Percentiles rank a stretch among this genome's conserved stretches.
These are phyloP conservation scores for Drosophila mimetica DNA, from an alignment of 2,888 invertebrate genomes.

Conservation along the genomic window DNA sequence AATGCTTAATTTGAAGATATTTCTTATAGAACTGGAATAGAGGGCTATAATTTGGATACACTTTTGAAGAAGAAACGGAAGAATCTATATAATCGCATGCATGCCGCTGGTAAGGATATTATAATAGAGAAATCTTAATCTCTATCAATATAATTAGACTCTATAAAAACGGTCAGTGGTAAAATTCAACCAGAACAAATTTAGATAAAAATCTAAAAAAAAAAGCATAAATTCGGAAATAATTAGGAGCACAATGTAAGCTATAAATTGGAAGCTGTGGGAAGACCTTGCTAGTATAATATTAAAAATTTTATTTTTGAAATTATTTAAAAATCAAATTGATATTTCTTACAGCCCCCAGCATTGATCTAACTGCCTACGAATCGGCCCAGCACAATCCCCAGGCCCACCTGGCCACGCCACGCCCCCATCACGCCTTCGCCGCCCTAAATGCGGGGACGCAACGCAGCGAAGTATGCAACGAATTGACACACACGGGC, in stretches of 20 bases:
- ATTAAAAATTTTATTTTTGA: too few relatives aligned
- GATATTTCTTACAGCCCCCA: conserved; percentile 56
- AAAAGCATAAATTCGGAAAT: too few relatives aligned
- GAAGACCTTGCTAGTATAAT: too few relatives aligned
- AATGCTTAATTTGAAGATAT: background rate
- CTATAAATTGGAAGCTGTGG: too few relatives aligned
- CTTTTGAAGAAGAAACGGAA: conserved; percentile 84
- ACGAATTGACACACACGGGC: conserved; percentile 47
- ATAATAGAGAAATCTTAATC: too few relatives aligned
- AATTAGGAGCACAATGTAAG: too few relatives aligned
- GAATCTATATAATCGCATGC: conserved; percentile 83
- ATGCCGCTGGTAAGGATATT: conserved; percentile 78
- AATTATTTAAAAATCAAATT: too few relatives aligned
- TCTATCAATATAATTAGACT: too few relatives aligned
- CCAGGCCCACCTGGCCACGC: conserved; percentile 20
- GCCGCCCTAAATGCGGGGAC: conserved; percentile 60
- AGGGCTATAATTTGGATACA: conserved; percentile 82
- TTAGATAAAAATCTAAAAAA: too few relatives aligned
- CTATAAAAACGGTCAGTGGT: too few relatives aligned
- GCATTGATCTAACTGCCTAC: conserved; percentile 60
- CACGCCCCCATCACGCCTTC: conserved; percentile 69
- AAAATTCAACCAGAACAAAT: too few relatives aligned
- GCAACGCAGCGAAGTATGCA: conserved; percentile 63
- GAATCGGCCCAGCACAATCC: conserved; percentile 52
- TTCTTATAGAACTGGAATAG: conserved; percentile 72